phyloP scores from a whole-genome alignment of 1,140 invertebrate genomes.

The Bombus confusus region DNA sequence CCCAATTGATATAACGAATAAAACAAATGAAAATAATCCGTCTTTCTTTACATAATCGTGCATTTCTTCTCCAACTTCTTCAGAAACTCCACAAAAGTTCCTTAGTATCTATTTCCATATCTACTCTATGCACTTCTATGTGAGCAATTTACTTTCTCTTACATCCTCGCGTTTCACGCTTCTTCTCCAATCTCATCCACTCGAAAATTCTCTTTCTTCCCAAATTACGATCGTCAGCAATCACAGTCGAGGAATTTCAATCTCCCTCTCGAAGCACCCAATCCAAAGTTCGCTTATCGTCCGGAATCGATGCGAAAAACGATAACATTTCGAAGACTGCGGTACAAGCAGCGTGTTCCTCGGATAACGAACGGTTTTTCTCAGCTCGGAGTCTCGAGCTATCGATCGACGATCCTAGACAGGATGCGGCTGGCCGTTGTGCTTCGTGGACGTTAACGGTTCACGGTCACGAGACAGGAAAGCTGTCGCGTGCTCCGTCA shows the following conservation, averaged over 20 bases:
- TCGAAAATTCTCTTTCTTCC: rapidly evolving
- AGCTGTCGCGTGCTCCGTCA: constrained; percentile 57
- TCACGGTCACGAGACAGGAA: constrained; percentile 50
- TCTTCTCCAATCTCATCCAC: no score
- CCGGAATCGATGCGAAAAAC: neutral
- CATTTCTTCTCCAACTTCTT: no score
- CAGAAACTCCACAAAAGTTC: no score
- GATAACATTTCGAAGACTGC: neutral
- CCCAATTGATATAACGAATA: no score
- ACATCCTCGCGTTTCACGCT: neutral
- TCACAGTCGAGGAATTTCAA: neutral
- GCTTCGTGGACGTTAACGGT: constrained; percentile 58
- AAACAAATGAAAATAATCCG: no score
- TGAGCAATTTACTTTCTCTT: no score
- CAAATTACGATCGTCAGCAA: neutral
- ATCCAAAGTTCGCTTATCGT: neutral
- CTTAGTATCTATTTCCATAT: no score
- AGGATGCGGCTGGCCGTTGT: constrained; percentile 24
- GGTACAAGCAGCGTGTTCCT: neutral
- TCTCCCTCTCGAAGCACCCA: no score
- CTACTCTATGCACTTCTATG: no score
- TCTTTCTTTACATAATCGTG: no score
- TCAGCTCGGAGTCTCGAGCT: neutral
- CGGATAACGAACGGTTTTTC: constrained; percentile 42
- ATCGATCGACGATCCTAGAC: constrained; percentile 45